Base-by-base conservation (phyloP, 2,113 vertebrate species). In the Dolichallabes microphthalmus region DNA sequence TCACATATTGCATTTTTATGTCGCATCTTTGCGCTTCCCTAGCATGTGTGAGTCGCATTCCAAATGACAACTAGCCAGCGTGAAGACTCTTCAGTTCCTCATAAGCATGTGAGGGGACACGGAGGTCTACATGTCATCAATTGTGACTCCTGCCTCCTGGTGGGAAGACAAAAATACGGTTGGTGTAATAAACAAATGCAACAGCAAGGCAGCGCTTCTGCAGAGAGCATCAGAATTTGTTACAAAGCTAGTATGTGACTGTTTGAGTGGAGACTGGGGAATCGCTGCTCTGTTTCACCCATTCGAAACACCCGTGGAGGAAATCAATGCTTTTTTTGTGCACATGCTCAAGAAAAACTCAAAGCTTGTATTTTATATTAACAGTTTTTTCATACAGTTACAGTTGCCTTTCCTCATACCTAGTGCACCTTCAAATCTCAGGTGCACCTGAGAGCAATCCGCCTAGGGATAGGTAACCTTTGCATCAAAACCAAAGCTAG, bases 161-260 rank as follows among this genome's bases (percentile, higher is more conserved):
- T 58, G 81, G 14, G 77, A 75, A 69, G 82, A 80, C 83, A 82
- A 84, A 81, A 45, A 75, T 25, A 14, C 30, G 77, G 66, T 85
- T 87, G 86, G 87, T 75, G 76, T 85, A 85, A 82, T 64, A 83
- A 84, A 69, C 39, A 14, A 75, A 85, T 57, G 76, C 81, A 82
- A 57, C 55, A 83, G 57, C 83, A 76, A 83, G 32, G 35, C 39
- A 13, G 17, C 12, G 11, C 39, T 55, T 83, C 68, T 52, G 84
- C 35, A 17, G 66, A 73, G 61, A 61, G 10, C 60, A 27, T 75
- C 66, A 82, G 81, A 52, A 58, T 71, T 27, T 63, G 55, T 79
- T 63, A 78, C 69, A 27, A 83, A 79, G 63, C 73, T 55, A 39
- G 64, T 82, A 73, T 78, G 50, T 57, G 71, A 63, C 82, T 45